Evolutionary conservation across 2,888 invertebrate genomes (phyloP).

Genomic region (Listrodromus nycthemerus): DNA sequence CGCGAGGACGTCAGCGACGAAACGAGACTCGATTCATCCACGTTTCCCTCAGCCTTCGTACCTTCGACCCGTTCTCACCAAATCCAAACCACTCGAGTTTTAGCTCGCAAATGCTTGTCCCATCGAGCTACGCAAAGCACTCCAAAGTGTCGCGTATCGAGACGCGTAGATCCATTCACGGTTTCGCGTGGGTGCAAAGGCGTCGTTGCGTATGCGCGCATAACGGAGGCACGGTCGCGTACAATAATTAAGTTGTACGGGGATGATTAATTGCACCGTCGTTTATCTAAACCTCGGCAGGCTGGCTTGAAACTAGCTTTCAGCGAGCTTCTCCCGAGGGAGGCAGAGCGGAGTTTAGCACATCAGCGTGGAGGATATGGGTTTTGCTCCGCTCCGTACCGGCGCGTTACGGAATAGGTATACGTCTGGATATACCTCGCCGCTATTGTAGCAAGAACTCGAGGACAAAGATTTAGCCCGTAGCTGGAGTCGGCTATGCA

Average conservation of each 20-base stretch:
- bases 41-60: background rate
- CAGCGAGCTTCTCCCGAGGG: constrained; percentile 52
- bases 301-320: constrained; percentile 55
- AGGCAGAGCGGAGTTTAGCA: constrained; percentile 49
- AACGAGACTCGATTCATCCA: background rate
- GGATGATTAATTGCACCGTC: constrained; percentile 75
- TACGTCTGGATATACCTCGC: background rate
- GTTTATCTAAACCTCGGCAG: constrained; percentile 58
- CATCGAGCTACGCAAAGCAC: background rate
- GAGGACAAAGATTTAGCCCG: constrained; percentile 59
- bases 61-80: background rate
- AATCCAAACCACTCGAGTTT: background rate
- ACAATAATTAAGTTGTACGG: constrained; percentile 78
- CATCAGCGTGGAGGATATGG: constrained; percentile 15
- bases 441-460: constrained; percentile 50
- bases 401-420: background rate
- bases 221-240: constrained; percentile 64
- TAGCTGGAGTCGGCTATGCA: constrained; percentile 32
- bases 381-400: constrained; percentile 29
- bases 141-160: background rate
- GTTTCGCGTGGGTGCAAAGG: constrained; percentile 18
- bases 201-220: constrained; percentile 41
- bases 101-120: background rate
- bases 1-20: background rate
- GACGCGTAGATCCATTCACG: background rate